A percentile compares a stretch with the other conserved stretches of the same genome.
phyloP scores from a whole-genome alignment of 1,140 invertebrate genomes.

The Melitaea cinxia region DNA sequence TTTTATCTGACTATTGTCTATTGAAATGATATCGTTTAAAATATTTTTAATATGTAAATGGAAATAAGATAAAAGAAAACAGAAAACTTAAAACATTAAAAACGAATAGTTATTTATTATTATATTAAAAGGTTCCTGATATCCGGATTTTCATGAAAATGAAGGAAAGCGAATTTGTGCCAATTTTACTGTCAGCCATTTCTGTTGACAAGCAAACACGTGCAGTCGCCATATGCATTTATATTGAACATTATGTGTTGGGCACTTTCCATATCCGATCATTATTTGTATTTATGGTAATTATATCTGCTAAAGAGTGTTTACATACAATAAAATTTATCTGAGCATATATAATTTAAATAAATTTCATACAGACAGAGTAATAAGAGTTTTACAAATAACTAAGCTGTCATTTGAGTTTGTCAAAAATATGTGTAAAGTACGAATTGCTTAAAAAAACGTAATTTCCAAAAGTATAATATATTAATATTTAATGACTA shows the following conservation, averaged over 20 bases:
- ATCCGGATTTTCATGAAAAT: conserved; percentile 16
- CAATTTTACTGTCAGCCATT: conserved; percentile 13
- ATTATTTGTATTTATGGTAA: background rate
- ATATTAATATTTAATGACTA: too few relatives aligned
- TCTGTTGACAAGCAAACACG: conserved; percentile 6
- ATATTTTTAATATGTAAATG: background rate
- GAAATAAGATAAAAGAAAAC: background rate
- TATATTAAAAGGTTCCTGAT: background rate
- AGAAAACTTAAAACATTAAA: background rate
- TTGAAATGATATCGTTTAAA: background rate
- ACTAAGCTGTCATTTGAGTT: too few relatives aligned
- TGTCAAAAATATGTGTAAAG: too few relatives aligned
- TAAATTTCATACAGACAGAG: too few relatives aligned
- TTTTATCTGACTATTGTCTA: too few relatives aligned
- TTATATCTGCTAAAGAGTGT: too few relatives aligned
- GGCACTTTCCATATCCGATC: background rate
- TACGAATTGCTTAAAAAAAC: too few relatives aligned
- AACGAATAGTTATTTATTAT: background rate
- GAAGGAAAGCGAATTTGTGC: background rate
- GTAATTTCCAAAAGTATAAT: too few relatives aligned
- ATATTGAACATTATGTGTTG: background rate
- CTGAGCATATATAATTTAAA: too few relatives aligned
- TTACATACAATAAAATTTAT: too few relatives aligned
- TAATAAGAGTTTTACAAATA: too few relatives aligned
- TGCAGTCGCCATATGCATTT: background rate